Base-by-base conservation (phyloP, 1,140 invertebrate genomes). In the Trialeurodes vaporariorum region DNA sequence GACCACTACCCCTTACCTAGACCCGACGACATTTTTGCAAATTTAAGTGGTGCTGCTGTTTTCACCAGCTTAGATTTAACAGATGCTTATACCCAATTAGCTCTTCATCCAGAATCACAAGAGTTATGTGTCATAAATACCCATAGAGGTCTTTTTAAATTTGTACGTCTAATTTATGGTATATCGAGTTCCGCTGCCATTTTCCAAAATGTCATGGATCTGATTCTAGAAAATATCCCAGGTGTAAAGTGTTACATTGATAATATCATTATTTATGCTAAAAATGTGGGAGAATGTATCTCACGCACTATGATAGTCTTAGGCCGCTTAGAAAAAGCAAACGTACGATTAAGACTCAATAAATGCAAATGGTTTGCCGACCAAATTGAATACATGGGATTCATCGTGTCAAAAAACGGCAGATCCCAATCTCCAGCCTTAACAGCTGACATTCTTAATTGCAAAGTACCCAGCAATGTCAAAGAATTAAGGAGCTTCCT, bases 21-120 rank as follows among this genome's bases (percentile, higher is more conserved):
- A 49, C 63, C 74, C 17, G 73, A 77, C 27, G 73, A 77, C 49
- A 72, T 79, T 25, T 72, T 77, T 60, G 69, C 71, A 63, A 73
- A 69, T 49, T 61, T 80, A 25, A 66, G 73, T n/a, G 72, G 73
- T 22, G 75, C 73, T 5, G 70, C 73, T 65, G 65, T 64, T n/a
- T 79, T 76, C 65, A 73, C 73, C 11, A 74, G 74, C 58, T 66
- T 79, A 1, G 76, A 79, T 71, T 71, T 78, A 23, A 70, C 66
- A 24, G 72, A 75, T 21, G 76, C 76, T 1, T 79, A 78, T 71
- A 73, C 75, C 61, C 78, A 80, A 68, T 68, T 79, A 9, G 17
- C 34, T 17, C 17, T 49, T 9, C 34, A 49, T 17, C 34, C 34
- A 5, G 34, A 49, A 17, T 49, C 34, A 5, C 34, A 49, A 49